These are phyloP conservation scores for Antheraea mylitta DNA, from an alignment of 1,140 invertebrate species.

Conservation along the genomic window DNA sequence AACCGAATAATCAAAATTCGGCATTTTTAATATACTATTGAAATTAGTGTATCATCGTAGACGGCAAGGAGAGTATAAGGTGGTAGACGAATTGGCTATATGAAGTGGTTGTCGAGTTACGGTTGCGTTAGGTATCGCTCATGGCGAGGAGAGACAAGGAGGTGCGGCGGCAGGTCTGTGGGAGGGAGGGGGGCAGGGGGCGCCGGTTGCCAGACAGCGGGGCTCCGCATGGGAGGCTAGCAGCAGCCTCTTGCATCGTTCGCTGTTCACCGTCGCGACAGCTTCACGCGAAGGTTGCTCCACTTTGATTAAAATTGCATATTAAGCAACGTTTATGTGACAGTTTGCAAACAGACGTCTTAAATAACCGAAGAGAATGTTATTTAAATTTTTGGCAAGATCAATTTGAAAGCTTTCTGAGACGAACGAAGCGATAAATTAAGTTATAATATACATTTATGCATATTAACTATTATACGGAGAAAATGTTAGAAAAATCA, in stretches of 20 bases:
- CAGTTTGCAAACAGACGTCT: conserved; percentile 19
- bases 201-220: conserved; percentile 68
- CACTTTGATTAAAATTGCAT: conserved; percentile 53
- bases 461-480: background rate
- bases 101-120: conserved; percentile 54
- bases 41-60: conserved; percentile 21
- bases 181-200: conserved; percentile 26
- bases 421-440: background rate
- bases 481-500: background rate
- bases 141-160: conserved; percentile 22
- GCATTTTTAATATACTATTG: background rate
- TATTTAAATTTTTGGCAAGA: background rate
- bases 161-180: conserved; percentile 27
- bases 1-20: background rate
- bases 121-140: conserved; percentile 47
- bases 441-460: background rate
- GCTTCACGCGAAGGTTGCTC: conserved; percentile 42
- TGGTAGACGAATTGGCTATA: conserved; percentile 46
- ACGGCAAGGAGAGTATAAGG: conserved; percentile 33
- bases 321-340: conserved; percentile 32
- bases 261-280: conserved; percentile 39
- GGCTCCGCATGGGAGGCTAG: conserved; percentile 74
- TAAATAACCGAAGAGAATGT: conserved; percentile 14
- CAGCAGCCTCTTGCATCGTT: conserved; percentile 70
- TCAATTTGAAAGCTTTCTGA: background rate